These are phyloP conservation scores for Euspilapteryx auroguttella DNA, from an alignment of 2,888 invertebrate species.

Conservation along the genomic window DNA sequence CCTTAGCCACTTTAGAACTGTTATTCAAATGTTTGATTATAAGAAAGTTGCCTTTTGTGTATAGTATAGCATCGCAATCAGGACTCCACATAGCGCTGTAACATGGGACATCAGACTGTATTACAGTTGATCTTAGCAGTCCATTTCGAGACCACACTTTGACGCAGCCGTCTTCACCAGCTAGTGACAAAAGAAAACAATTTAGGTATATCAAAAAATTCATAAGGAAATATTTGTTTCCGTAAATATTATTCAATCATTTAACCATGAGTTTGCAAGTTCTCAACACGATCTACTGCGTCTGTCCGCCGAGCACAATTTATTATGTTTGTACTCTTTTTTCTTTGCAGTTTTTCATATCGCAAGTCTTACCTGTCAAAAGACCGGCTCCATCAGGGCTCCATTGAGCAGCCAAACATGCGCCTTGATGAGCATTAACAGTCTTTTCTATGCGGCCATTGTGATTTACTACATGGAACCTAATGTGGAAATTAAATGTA, in stretches of 20 bases:
- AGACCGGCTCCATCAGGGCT: constrained; percentile 95
- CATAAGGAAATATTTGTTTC: not conserved
- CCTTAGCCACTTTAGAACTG: constrained; percentile 72
- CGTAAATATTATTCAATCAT: not conserved
- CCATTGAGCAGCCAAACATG: constrained; percentile 89
- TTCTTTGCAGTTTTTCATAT: not conserved
- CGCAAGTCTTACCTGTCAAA: constrained; percentile 70
- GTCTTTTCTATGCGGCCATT: constrained; percentile 91
- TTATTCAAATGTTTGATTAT: constrained; percentile 74
- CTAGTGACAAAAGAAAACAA: too few relatives aligned
- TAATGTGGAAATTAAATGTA: constrained; percentile 25
- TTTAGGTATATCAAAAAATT: not conserved
- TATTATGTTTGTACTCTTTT: too few relatives aligned
- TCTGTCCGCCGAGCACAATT: too few relatives aligned
- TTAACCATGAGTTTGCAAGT: too few relatives aligned
- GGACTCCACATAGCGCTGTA: constrained; percentile 86
- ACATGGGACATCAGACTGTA: constrained; percentile 78
- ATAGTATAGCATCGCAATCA: constrained; percentile 68
- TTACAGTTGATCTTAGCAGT: constrained; percentile 86
- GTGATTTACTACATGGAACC: constrained; percentile 85
- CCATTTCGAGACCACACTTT: constrained; percentile 98
- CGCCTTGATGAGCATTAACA: constrained; percentile 90
- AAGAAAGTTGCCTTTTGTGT: constrained; percentile 69
- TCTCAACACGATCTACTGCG: too few relatives aligned
- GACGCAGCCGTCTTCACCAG: constrained; percentile 94